Conservation (phyloP, 1,140 invertebrate species). For the Pachypeltis micranthus region DNA sequence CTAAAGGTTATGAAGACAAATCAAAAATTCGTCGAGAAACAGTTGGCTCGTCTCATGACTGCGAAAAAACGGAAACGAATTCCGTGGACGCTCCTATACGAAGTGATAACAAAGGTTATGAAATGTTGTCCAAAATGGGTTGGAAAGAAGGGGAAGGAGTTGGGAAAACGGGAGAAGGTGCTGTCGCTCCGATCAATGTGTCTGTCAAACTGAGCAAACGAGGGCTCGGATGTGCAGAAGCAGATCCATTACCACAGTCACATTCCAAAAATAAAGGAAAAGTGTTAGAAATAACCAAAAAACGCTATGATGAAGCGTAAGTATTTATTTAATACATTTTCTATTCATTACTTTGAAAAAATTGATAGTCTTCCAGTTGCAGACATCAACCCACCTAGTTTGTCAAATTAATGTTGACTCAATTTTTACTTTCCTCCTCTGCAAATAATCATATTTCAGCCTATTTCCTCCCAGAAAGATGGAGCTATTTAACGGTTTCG, state of each 20-base stretch:
- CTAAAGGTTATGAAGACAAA: conserved; percentile 55
- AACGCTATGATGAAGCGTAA: conserved; percentile 11
- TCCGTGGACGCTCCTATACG: conserved; percentile 45
- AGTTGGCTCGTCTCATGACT: conserved; percentile 68
- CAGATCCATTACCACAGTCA: not conserved
- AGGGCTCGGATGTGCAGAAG: not conserved
- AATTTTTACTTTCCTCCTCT: no score
- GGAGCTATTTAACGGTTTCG: no score
- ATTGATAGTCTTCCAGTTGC: no score
- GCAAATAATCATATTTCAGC: no score
- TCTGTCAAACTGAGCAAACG: not conserved
- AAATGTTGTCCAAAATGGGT: conserved; percentile 79
- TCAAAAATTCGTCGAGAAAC: conserved; percentile 58
- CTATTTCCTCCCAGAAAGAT: no score
- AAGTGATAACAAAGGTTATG: conserved; percentile 45
- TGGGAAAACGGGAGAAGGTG: conserved; percentile 45
- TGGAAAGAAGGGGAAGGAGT: conserved; percentile 79
- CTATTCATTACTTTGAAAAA: no score
- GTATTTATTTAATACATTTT: no score
- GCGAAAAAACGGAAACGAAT: conserved; percentile 67
- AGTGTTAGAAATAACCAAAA: not conserved
- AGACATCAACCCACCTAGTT: no score
- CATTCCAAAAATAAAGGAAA: not conserved
- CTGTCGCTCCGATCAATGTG: not conserved
- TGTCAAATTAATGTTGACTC: no score